Evolutionary conservation across 1,140 invertebrate genomes (phyloP).

Genomic region (Hyles euphorbiae): DNA sequence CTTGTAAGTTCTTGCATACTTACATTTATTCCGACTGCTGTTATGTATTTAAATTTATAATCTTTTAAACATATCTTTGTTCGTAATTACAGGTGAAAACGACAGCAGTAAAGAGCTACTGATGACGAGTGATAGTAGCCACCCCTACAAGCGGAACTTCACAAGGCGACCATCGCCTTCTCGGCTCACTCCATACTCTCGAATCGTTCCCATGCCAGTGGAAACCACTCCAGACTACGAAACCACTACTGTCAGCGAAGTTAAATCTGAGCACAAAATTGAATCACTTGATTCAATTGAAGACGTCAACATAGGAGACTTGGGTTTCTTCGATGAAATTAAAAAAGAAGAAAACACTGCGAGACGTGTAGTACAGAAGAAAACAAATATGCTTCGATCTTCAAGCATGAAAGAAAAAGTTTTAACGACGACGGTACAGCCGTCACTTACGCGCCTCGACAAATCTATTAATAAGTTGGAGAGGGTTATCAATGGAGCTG

Average conservation of each 20-base stretch:
- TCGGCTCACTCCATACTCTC: constrained; percentile 49
- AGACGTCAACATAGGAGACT: constrained; percentile 26
- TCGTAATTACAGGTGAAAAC: constrained; percentile 26
- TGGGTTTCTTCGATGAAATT: constrained; percentile 28
- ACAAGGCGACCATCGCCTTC: constrained; percentile 52
- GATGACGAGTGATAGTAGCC: constrained; percentile 59
- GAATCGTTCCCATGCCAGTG: constrained; percentile 13
- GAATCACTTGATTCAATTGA: constrained; percentile 13
- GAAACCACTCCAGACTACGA: constrained; percentile 6
- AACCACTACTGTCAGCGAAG: neutral
- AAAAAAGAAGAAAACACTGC: constrained; percentile 17
- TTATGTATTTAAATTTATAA: no score
- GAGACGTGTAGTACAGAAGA: constrained; percentile 3
- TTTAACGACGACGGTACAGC: neutral
- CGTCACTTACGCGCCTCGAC: constrained; percentile 29
- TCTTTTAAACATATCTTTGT: no score
- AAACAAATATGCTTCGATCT: neutral
- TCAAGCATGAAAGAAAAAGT: neutral
- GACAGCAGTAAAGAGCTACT: constrained; percentile 63
- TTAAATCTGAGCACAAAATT: neutral
- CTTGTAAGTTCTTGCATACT: no score
- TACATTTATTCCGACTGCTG: no score
- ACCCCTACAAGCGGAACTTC: constrained; percentile 50
- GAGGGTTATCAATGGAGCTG: constrained; percentile 47
- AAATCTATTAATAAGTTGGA: constrained; percentile 44